Percentiles rank a stretch among this genome's conserved stretches.
Evolutionary conservation across 2,113 vertebrate species (phyloP).

Genomic region (Eudyptes chrysolophus): DNA sequence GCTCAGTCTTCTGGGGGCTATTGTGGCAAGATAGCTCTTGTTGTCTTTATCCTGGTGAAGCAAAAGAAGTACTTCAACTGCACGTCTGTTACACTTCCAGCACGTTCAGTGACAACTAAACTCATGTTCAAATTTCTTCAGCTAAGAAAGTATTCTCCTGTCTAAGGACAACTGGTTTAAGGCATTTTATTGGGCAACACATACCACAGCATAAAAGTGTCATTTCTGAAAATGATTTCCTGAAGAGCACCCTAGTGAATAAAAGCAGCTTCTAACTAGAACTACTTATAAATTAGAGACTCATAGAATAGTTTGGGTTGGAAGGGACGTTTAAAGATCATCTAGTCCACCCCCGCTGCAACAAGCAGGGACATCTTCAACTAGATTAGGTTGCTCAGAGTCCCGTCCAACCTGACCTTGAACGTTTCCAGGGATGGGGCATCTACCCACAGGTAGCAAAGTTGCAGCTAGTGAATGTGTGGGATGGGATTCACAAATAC

Average conservation of each 20-base stretch:
- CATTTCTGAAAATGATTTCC: not conserved
- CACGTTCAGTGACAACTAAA: not conserved
- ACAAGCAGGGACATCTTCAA: not conserved
- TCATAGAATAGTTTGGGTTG: not conserved
- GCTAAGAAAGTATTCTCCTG: not conserved
- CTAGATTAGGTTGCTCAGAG: not conserved
- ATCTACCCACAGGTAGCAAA: not conserved
- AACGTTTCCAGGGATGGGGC: not conserved
- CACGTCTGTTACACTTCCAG: not conserved
- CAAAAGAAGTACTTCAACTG: conserved; percentile 11
- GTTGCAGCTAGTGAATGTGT: fast-evolving
- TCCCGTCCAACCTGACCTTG: not conserved
- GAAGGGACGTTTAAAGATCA: not conserved
- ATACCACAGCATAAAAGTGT: not conserved
- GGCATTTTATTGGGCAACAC: not conserved
- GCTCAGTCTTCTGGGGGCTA: conserved; percentile 71
- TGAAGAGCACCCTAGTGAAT: not conserved
- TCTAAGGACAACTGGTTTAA: not conserved
- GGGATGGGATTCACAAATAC: not conserved
- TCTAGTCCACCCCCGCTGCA: not conserved
- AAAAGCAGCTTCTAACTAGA: not conserved
- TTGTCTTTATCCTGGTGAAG: conserved; percentile 75
- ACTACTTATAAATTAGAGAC: not conserved
- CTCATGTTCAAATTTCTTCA: not conserved
- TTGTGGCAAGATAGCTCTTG: conserved; percentile 70